Base-by-base conservation (phyloP, 2,113 vertebrate genomes). In the Nibea albiflora region DNA sequence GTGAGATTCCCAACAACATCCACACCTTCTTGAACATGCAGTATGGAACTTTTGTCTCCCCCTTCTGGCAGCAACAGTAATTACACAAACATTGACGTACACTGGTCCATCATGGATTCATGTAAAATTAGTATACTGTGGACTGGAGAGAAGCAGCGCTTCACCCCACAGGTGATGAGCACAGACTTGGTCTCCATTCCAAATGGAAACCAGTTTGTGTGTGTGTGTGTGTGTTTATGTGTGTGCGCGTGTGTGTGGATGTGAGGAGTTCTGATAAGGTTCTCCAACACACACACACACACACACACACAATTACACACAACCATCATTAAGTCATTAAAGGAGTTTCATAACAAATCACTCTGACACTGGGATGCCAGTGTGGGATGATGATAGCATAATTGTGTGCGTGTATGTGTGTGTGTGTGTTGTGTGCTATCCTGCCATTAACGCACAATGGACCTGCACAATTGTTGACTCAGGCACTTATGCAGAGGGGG, bases 361-460 rank as follows among this genome's bases (percentile, higher is more conserved):
- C 28, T 84, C 50, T 89, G 86, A 83, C 73, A 10, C 72, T 31
- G 11, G 46, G 52, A 50, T 26, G 28, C 50, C 47, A 49, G 62
- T 92, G 90, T 78, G 54, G 28, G 58, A 54, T 44, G 60, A 81
- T 80, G 88, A 92, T 83, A 86, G 64, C 26, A 0, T 15, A 17
- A 1, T 84, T 68, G n/a, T 87, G 62, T 75, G 60, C 74, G 56
- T 71, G 62, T 65, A 47, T 80, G 58, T 67, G 54, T 76, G 60
- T 70, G 35, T 68, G 31, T 68, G n/a, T 87, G 62, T 76, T 42
- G 76, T 75, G 81, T 87, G 70, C 62, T 16, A 49, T 73, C 44
- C 20, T 62, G 31, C 77, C 52, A 86, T 89, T 83, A 83, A 81
- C 11, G 26, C 74, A 93, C 90, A 92, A 91, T 78, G 35, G 76